Evolutionary conservation across 2,888 invertebrate species (phyloP), one percentile per base, ranked within the genome.

Genomic region (Eurois occulta): DNA sequence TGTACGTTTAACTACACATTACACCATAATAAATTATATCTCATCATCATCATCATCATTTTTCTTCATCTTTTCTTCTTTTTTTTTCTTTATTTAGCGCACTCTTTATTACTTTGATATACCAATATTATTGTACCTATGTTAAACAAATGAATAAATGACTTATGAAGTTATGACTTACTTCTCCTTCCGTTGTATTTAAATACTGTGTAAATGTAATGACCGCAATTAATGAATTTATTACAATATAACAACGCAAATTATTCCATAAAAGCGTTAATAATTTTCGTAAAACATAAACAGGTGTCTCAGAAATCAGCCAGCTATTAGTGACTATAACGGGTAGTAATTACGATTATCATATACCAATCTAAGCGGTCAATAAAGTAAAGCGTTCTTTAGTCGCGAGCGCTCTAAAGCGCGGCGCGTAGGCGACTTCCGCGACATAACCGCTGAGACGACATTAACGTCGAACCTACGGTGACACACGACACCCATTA

Each of bases 361-460:
- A 72, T 83, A 67, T 81, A 77, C 69, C 78, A 80, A 78, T 77
- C 71, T 79, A 66, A 82, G 73, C 71, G 62, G 48, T 48, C 60
- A 71, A 78, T 75, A 80, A 83, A 87, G 83, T 88, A 74, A 78
- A 85, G 78, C 84, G 78, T 58, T 74, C 75, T 82, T 78, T 87
- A 68, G 80, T 83, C 80, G 84, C 72, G 76, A 91, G 89, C 90
- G 83, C 92, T 92, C 91, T 91, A 89, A 93, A 94, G 94, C 88
- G 88, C 71, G 73, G 70, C 86, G 92, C 93, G 94, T 94, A 91
- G 94, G 94, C 93, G 93, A 92, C 91, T 92, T 93, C 93, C 92
- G 92, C 88, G 86, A 91, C 93, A 90, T 91, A 92, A 90, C 90
- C 83, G 90, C 78, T 82, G 84, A 84, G 87, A 84, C 81, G 80